phyloP scores from a whole-genome alignment of 2,888 invertebrate species.

The Xestoiulus laeticollis region DNA sequence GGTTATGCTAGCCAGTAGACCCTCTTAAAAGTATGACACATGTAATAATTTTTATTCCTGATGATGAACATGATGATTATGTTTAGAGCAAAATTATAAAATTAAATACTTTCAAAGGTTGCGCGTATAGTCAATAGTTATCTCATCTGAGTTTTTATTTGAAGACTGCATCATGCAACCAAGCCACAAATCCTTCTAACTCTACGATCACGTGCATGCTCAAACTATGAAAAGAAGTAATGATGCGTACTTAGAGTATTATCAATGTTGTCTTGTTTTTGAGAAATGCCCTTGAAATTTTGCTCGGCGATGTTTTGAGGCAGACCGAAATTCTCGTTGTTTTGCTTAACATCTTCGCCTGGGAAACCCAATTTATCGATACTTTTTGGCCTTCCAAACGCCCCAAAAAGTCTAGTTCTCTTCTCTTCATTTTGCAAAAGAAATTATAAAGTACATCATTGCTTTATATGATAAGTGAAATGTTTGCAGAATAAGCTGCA shows the following conservation, averaged over 20 bases:
- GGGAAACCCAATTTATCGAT: neutral
- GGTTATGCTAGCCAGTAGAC: too few relatives aligned
- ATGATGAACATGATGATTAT: too few relatives aligned
- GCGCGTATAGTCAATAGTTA: too few relatives aligned
- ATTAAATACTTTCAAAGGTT: too few relatives aligned
- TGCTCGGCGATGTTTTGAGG: neutral
- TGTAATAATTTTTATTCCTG: too few relatives aligned
- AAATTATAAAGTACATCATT: neutral
- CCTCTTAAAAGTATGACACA: too few relatives aligned
- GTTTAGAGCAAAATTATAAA: too few relatives aligned
- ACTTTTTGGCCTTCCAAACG: slow-evolving; percentile 47
- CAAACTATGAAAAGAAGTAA: neutral
- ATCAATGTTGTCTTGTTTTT: slow-evolving; percentile 47
- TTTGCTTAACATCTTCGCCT: neutral
- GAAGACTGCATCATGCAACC: too few relatives aligned
- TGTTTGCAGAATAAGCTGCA: neutral
- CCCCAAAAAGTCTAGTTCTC: slow-evolving; percentile 38
- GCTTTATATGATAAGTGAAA: neutral
- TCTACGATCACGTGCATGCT: too few relatives aligned
- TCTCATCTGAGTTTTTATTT: too few relatives aligned
- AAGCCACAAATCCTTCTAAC: too few relatives aligned
- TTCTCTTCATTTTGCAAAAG: slow-evolving; percentile 40
- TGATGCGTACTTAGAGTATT: neutral
- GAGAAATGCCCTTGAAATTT: slow-evolving; percentile 38
- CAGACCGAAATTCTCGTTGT: neutral